Evolutionary conservation across 2,113 vertebrate species (phyloP), one percentile per base, ranked within the genome.

Genomic region (Phycodurus eques): DNA sequence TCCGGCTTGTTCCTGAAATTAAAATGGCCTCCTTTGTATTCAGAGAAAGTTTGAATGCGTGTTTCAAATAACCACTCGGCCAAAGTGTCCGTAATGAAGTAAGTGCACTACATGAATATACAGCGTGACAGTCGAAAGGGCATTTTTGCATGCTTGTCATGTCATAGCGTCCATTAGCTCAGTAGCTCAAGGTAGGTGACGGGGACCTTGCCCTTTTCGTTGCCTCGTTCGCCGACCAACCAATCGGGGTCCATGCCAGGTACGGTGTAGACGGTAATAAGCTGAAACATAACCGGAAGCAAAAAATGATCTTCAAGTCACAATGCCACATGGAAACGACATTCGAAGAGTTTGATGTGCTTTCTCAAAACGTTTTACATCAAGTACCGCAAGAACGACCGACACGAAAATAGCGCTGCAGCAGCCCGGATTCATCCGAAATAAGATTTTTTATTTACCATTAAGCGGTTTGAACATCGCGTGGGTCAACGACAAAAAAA

Each of bases 231-330:
- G 72, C 96, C 96, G 86, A 99, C 91, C 85, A 99, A 86, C 97
- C 97, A 99, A 84, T 99, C 97, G 68, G 97, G 96, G 88, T 98
- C 96, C 97, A 99, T 98, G 76, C 97, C 97, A 68, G 94, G 91
- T 61, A 98, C 93, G 60, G 96, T 98, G 94, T 96, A 95, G 53
- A 99, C 97, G 14, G 95, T 96, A 81, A 99, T 98, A 43, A 99
- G 93, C 97, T 99, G 86, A 39, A 74, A 54, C 51, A 54, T 11
- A 46, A 77, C 56, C 62, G 47, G 3, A 65, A 15, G 7, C 27
- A 27, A 66, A 72, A 22, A 66, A 64, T 17, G 2, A 56, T 3
- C 10, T 22, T 51, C 19, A n/a, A 39, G 35, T 39, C 1, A 51
- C 17, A 20, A 51, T 51, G 17, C 49, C 2, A 17, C 15, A 6